phyloP scores from a whole-genome alignment of 2,113 vertebrate genomes.

The Pseudolaguvia tuberculata region DNA sequence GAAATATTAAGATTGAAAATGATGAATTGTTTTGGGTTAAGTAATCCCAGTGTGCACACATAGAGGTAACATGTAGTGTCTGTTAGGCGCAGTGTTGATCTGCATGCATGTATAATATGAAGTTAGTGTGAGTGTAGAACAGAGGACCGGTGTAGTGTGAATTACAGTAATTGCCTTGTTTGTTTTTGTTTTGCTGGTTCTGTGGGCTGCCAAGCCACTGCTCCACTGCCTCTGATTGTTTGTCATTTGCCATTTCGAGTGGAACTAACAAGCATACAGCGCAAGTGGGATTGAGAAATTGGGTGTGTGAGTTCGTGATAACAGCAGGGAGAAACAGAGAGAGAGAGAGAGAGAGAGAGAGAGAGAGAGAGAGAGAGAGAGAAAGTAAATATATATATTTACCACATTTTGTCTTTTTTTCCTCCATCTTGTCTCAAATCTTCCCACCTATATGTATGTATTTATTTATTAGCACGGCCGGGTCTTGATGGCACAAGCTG shows the following conservation, averaged over 20 bases:
- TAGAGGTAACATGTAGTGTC: constrained; percentile 24
- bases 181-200: constrained; percentile 60
- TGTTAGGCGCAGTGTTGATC: constrained; percentile 24
- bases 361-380: constrained; percentile 22
- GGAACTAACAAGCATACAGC: constrained; percentile 73
- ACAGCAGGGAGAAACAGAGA: too few species aligned
- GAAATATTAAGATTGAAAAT: not conserved
- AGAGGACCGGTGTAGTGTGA: constrained; percentile 48
- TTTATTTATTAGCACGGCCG: constrained; percentile 37
- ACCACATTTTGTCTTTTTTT: constrained; percentile 16
- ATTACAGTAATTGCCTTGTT: constrained; percentile 54
- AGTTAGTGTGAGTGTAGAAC: constrained; percentile 34
- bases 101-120: constrained; percentile 31
- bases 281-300: constrained; percentile 47
- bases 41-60: not conserved
- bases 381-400: not conserved
- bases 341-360: not conserved
- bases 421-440: constrained; percentile 42
- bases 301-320: constrained; percentile 43
- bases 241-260: constrained; percentile 70
- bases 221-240: constrained; percentile 67
- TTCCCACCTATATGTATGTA: constrained; percentile 44
- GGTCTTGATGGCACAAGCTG: constrained; percentile 30
- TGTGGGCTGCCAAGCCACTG: constrained; percentile 56
- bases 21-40: not conserved